Evolutionary conservation across 2,797 vertebrate genomes (phyloP).

Genomic region (Premnoplex brunnescens): DNA sequence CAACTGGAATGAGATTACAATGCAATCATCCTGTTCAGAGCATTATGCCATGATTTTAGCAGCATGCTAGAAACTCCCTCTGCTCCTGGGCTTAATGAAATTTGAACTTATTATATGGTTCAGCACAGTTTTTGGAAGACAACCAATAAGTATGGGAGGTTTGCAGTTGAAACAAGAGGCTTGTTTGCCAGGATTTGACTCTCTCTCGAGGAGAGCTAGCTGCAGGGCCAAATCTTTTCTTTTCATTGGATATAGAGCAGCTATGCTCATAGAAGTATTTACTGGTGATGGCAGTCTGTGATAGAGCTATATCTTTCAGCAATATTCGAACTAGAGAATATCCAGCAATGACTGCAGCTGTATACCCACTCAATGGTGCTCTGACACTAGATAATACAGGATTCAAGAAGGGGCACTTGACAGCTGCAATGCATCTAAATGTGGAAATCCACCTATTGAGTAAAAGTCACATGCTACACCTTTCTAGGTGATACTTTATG

Average conservation of each 20-base stretch:
- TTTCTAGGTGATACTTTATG: constrained; percentile 50
- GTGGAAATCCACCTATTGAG: constrained; percentile 40
- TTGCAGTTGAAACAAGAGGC: constrained; percentile 9
- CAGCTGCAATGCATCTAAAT: constrained; percentile 42
- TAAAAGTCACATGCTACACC: constrained; percentile 48
- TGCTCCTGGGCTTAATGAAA: constrained; percentile 37
- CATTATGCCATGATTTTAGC: constrained; percentile 30
- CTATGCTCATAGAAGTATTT: constrained; percentile 15
- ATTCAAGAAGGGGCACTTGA: constrained; percentile 48
- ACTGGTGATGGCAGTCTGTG: constrained; percentile 31
- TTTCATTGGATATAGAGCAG: constrained; percentile 20
- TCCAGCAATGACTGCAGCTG: constrained; percentile 24
- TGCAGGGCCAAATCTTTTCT: constrained; percentile 18
- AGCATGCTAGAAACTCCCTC: constrained; percentile 30
- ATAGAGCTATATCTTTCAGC: constrained; percentile 46
- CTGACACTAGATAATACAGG: constrained; percentile 31
- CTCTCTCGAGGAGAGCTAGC: constrained; percentile 37
- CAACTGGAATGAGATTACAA: constrained; percentile 55
- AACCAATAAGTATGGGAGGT: constrained; percentile 41
- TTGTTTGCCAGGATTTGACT: constrained; percentile 36
- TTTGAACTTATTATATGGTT: constrained; percentile 56
- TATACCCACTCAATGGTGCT: constrained; percentile 9
- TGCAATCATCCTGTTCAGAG: constrained; percentile 41
- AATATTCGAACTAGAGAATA: constrained; percentile 23
- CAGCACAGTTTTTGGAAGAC: constrained; percentile 53